Evolutionary conservation across 2,113 vertebrate species (phyloP), one percentile per base, ranked within the genome.

Genomic region (human): DNA sequence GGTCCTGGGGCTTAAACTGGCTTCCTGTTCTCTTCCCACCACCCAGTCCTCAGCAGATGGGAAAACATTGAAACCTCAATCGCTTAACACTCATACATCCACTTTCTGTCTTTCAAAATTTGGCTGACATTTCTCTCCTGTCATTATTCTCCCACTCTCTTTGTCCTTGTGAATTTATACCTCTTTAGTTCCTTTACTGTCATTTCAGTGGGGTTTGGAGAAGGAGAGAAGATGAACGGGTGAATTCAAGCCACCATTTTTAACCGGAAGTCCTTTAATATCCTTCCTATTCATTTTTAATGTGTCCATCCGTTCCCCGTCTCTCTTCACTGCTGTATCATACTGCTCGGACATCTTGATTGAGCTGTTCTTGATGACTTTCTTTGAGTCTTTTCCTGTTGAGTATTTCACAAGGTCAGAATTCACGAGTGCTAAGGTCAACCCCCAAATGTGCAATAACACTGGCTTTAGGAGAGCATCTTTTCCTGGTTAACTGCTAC

Each of bases 271-370:
- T 72, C 25, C 38, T 96, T 81, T 78, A 75, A 64, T 83, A n/a
- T n/a, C 23, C 87, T 93, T 88, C 78, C 94, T 70, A 61, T 91
- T 93, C 8, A 75, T 88, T 94, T 86, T 75, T 76, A 92, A 50
- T 23, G 23, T 48, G 90, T 59, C 80, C 43, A 18, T 82, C 27
- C 72, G 45, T 75, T 88, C 94, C 45, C 38, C 57, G 59, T 91
- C 90, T 96, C 87, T 90, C 79, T 83, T 45, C 16, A 50, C 57
- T 45, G 43, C 72, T 27, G 82, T 82, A 64, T 25, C 50, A 55
- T 52, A 12, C 52, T 35, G 25, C 50, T 8, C 9, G 35, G 48
- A 35, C 48, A 52, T 66, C 94, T 72, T 73, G 82, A 72, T 0
- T 59, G 94, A 84, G 73, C 50, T 92, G 48, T 59, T 50, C 75